Evolutionary conservation across 2,797 vertebrate species (phyloP).

Genomic region (Euphonia xanthogaster): DNA sequence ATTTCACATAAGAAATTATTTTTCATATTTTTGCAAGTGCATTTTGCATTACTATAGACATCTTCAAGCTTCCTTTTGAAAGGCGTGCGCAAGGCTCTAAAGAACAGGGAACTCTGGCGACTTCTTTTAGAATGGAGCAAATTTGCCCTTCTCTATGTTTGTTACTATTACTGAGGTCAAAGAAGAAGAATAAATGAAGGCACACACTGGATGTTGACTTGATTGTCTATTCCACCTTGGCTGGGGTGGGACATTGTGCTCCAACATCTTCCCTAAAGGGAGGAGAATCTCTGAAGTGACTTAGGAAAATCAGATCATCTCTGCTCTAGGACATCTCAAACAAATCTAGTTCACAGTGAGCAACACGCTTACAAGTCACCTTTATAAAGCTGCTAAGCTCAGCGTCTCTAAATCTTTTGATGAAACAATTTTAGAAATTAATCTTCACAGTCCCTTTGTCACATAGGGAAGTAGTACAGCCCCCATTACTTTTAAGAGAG

Average conservation of each 20-base stretch:
- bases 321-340: neutral
- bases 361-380: neutral
- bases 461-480: neutral
- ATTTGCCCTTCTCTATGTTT: neutral
- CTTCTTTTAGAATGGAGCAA: neutral
- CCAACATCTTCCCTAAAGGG: neutral
- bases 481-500: neutral
- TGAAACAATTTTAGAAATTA: neutral
- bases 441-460: neutral
- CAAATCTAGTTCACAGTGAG: neutral
- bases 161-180: neutral
- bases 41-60: neutral
- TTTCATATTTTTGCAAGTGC: neutral
- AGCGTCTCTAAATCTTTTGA: neutral
- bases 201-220: neutral
- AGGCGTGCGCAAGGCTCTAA: neutral
- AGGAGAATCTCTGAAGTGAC: neutral
- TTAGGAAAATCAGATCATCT: neutral
- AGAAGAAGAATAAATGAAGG: neutral
- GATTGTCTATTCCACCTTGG: neutral
- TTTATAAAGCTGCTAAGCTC: neutral
- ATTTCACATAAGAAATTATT: no score
- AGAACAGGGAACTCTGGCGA: neutral
- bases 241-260: neutral
- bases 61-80: neutral